phyloP scores from a whole-genome alignment of 2,797 vertebrate genomes.

The Huso huso region DNA sequence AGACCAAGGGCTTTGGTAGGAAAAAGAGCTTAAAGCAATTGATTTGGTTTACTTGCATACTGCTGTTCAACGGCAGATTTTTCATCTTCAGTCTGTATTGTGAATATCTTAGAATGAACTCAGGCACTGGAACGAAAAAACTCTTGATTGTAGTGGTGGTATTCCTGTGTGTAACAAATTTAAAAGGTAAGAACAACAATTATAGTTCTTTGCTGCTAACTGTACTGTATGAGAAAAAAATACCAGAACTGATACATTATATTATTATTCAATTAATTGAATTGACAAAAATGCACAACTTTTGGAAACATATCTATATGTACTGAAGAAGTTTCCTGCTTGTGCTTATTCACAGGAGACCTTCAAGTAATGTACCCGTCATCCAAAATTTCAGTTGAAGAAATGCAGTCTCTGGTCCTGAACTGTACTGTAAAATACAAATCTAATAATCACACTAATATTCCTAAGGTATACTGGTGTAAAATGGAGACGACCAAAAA shows the following conservation, averaged over 20 bases:
- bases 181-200: not conserved
- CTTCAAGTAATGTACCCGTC: not conserved
- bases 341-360: not conserved
- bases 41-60: not conserved
- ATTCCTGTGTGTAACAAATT: not conserved
- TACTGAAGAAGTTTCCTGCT: not conserved
- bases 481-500: not conserved
- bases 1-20: not conserved
- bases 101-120: not conserved
- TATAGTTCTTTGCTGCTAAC: not conserved
- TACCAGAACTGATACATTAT: not conserved
- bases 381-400: not conserved
- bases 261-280: not conserved
- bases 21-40: not conserved
- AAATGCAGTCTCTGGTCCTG: not conserved
- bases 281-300: not conserved
- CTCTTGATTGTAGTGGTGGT: not conserved
- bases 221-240: not conserved
- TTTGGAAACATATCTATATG: not conserved
- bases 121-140: not conserved
- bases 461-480: not conserved
- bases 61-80: not conserved
- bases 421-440: conserved; percentile 2
- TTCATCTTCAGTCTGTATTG: not conserved
- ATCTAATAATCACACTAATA: not conserved